Conservation (phyloP, 2,113 vertebrate genomes). For the Hydrolagus affinis region DNA sequence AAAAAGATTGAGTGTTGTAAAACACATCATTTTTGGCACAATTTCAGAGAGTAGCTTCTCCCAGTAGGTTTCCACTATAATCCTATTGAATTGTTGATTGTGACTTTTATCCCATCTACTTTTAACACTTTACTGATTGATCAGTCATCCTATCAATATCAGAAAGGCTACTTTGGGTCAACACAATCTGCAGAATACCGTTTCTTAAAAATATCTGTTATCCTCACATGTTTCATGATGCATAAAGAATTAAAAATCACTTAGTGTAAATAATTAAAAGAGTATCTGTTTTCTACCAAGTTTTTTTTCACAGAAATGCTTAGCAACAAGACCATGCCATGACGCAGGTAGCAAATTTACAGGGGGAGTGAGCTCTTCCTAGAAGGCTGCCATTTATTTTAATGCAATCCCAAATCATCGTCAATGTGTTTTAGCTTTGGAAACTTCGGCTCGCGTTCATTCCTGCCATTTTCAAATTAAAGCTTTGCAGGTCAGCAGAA, state of each 20-base stretch:
- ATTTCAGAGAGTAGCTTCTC: too few relatives aligned
- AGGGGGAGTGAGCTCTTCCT: not conserved
- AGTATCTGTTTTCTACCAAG: not conserved
- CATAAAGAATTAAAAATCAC: not conserved
- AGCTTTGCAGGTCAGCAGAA: too few relatives aligned
- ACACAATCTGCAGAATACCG: not conserved
- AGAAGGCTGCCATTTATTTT: not conserved
- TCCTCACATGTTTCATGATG: not conserved
- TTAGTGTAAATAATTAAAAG: constrained; percentile 12
- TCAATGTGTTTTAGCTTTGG: too few relatives aligned
- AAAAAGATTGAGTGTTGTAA: not conserved
- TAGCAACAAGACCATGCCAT: not conserved
- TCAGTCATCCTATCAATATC: not conserved
- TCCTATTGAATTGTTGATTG: not conserved
- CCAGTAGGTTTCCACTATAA: too few relatives aligned
- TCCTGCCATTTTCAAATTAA: too few relatives aligned
- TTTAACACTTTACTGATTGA: constrained; percentile 5
- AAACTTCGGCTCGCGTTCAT: too few relatives aligned
- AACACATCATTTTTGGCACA: too few relatives aligned
- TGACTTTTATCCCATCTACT: not conserved
- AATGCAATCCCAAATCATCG: too few relatives aligned
- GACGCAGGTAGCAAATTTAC: not conserved
- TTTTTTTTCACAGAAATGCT: not conserved
- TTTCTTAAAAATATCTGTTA: not conserved
- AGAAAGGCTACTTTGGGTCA: not conserved